These are phyloP conservation scores for Geophilus truncorum DNA, from an alignment of 2,888 invertebrate genomes.

Conservation along the genomic window DNA sequence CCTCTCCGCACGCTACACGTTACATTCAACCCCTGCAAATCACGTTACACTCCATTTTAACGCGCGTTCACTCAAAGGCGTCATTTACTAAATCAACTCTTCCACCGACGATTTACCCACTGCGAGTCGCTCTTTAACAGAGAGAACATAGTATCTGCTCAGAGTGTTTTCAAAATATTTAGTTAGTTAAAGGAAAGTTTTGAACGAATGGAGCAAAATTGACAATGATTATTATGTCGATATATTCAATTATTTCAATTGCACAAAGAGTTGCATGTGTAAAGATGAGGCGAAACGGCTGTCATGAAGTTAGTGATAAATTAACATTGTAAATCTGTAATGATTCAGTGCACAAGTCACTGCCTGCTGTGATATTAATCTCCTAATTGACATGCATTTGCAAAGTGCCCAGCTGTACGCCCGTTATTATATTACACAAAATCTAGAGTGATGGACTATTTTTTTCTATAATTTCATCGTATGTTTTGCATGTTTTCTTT, in stretches of 20 bases:
- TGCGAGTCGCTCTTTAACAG: not conserved
- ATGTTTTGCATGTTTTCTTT: not conserved
- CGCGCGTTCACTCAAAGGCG: not conserved
- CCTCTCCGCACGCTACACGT: conserved; percentile 22
- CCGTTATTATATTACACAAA: conserved; percentile 20
- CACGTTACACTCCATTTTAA: not conserved
- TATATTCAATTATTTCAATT: not conserved
- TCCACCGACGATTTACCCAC: not conserved
- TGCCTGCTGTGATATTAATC: conserved; percentile 27
- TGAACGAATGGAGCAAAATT: not conserved
- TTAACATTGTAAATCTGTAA: conserved; percentile 27
- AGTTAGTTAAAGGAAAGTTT: no score
- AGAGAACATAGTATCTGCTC: no score
- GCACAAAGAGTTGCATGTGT: not conserved
- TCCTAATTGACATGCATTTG: conserved; percentile 27
- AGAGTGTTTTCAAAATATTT: no score
- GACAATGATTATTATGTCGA: not conserved
- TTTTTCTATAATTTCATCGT: not conserved
- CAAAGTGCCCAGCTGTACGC: conserved; percentile 24
- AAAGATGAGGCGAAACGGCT: conserved; percentile 28
- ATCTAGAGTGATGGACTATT: not conserved
- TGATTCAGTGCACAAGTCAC: conserved; percentile 19
- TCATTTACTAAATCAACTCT: not conserved
- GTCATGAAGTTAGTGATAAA: conserved; percentile 14
- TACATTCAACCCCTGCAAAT: conserved; percentile 16